Conservation (phyloP, 2,888 invertebrate species). For the Syritta pipiens region DNA sequence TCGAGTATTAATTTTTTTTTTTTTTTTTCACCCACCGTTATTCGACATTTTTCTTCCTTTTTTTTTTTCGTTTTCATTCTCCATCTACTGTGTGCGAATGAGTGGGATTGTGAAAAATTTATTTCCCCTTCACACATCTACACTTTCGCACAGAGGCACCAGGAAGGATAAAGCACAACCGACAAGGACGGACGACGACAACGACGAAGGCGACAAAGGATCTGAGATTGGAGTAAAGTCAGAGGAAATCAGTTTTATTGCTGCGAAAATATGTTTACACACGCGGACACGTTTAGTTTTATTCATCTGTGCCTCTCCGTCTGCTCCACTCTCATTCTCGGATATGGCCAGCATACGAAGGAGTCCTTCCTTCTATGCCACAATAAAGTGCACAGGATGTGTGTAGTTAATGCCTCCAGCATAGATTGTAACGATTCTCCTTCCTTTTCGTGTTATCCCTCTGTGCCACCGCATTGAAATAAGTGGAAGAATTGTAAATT, state of each 20-base stretch:
- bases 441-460: not conserved
- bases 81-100: slow-evolving; percentile 10
- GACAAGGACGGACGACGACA: slow-evolving; percentile 16
- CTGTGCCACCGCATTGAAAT: slow-evolving; percentile 26
- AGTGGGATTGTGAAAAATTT: slow-evolving; percentile 21
- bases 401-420: slow-evolving; percentile 37
- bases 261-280: slow-evolving; percentile 47
- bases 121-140: slow-evolving; percentile 9
- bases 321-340: not conserved
- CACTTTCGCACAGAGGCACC: not conserved
- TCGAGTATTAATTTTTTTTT: slow-evolving; percentile 3
- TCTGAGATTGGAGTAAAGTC: slow-evolving; percentile 16
- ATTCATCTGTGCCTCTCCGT: slow-evolving; percentile 11
- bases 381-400: slow-evolving; percentile 14
- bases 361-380: not conserved
- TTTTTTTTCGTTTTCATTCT: not conserved
- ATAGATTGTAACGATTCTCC: slow-evolving; percentile 23
- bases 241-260: slow-evolving; percentile 47
- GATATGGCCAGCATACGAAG: not conserved
- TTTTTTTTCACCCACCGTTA: not conserved
- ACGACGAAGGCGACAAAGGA: not conserved
- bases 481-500: slow-evolving; percentile 41
- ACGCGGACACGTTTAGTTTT: slow-evolving; percentile 38
- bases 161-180: not conserved
- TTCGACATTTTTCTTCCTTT: not conserved